Evolutionary conservation across 2,113 vertebrate species (phyloP), one percentile per base, ranked within the genome.

Genomic region (Heterotilapia buettikoferi): DNA sequence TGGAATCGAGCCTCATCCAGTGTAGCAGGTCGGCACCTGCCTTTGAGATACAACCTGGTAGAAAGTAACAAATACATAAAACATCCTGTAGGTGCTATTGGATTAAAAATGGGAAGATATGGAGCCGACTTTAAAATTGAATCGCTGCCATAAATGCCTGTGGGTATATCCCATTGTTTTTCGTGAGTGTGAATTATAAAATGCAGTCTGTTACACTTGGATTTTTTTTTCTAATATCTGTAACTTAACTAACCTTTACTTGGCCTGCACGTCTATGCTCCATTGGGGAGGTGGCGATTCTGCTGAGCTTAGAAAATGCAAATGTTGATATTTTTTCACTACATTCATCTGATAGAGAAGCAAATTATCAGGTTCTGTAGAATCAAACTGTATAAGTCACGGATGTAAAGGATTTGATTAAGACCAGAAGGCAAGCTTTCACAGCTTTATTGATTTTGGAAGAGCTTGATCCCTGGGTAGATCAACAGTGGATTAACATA

Each of bases 401-500:
- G 31, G 88, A 92, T 91, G 80, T 73, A 89, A 87, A 88, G 76
- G 90, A 91, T 93, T 86, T 50, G 86, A 89, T 71, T 85, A 78
- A 83, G 90, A 91, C 68, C 90, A 91, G 68, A 90, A 84, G 86
- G 86, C 89, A 85, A 84, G 91, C 88, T 89, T 92, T 93, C 87
- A 84, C 86, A 81, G 89, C 40, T 91, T 91, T 90, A 96, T 95
- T 93, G 95, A 95, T 95, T 94, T 87, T 81, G 81, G 88, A 94
- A 86, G 85, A 88, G 89, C 89, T 90, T 93, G 89, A 94, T 93
- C 92, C 89, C 18, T 13, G 82, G 90, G 89, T 92, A 93, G 93
- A 84, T 95, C 95, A 96, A 86, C 94, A 94, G 94, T 94, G 93
- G 94, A 95, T 96, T 96, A 96, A 88, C 93, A 85, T 89, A 89